Conservation (phyloP, 2,888 invertebrate species). For the Cyaniris semiargus region DNA sequence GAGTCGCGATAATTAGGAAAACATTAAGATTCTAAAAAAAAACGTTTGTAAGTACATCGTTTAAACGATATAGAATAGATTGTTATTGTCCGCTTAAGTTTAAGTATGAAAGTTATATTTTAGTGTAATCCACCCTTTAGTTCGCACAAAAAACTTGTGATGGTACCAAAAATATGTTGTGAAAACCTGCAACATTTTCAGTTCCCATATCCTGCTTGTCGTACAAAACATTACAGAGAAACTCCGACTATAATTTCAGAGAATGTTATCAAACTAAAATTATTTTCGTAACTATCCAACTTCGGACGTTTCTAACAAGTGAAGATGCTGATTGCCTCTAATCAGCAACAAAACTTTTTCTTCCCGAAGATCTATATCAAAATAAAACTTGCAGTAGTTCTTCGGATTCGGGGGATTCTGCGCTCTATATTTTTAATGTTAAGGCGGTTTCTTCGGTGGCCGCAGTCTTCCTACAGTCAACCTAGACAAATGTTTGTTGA, state of each 20-base stretch:
- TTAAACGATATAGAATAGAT: background rate
- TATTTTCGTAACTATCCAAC: constrained; percentile 24
- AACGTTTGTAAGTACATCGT: background rate
- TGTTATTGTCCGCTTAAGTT: background rate
- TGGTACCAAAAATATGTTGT: background rate
- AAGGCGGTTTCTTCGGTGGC: constrained; percentile 31
- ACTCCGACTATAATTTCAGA: background rate
- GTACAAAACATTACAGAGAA: background rate
- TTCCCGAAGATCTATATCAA: constrained; percentile 31
- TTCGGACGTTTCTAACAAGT: constrained; percentile 22
- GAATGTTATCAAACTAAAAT: constrained; percentile 20
- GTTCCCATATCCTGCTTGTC: background rate
- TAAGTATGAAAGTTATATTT: background rate
- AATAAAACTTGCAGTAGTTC: constrained; percentile 27
- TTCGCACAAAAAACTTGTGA: background rate
- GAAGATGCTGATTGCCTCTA: constrained; percentile 35
- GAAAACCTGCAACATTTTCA: background rate
- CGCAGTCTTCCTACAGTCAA: constrained; percentile 39
- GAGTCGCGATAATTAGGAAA: no score
- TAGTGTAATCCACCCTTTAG: background rate
- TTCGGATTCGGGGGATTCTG: background rate
- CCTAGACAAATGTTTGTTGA: constrained; percentile 47
- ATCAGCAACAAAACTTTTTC: constrained; percentile 36
- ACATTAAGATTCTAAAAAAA: no score
- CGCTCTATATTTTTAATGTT: constrained; percentile 15